Evolutionary conservation across 2,888 invertebrate species (phyloP).

Genomic region (Tiphia femorata): DNA sequence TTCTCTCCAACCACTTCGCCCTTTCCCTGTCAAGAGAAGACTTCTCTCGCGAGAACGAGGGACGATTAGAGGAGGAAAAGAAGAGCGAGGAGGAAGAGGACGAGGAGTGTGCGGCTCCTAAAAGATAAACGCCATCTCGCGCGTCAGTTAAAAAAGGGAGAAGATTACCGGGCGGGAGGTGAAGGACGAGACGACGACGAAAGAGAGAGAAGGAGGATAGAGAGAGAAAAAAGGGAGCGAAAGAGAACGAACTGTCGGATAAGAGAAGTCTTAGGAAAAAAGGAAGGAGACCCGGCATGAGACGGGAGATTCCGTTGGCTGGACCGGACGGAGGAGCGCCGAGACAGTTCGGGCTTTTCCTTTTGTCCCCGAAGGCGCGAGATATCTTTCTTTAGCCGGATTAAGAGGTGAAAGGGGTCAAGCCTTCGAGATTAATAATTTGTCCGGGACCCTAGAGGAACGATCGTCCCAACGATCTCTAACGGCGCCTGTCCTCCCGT

Average conservation of each 20-base stretch:
- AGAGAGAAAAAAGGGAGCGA: constrained; percentile 1
- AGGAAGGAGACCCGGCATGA: constrained; percentile 3
- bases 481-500: constrained; percentile 24
- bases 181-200: constrained; percentile 4
- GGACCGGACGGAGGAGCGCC: not conserved
- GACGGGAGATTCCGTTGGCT: not conserved
- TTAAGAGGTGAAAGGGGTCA: constrained; percentile 55
- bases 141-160: constrained; percentile 12
- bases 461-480: constrained; percentile 40
- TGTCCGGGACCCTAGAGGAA: constrained; percentile 40
- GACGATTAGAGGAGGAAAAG: constrained; percentile 2
- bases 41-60: constrained; percentile 24
- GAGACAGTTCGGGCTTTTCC: constrained; percentile 31
- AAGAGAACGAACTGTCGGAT: not conserved
- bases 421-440: constrained; percentile 58
- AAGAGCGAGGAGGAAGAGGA: not conserved
- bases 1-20: too few species aligned
- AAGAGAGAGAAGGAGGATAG: too few species aligned
- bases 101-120: constrained; percentile 4
- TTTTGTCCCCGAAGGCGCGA: constrained; percentile 48
- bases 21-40: constrained; percentile 29
- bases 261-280: not conserved
- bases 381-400: constrained; percentile 56
- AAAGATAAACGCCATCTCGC: constrained; percentile 31
- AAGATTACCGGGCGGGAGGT: constrained; percentile 1